Evolutionary conservation across 2,888 invertebrate genomes (phyloP).

Genomic region (Nomada fabriciana): DNA sequence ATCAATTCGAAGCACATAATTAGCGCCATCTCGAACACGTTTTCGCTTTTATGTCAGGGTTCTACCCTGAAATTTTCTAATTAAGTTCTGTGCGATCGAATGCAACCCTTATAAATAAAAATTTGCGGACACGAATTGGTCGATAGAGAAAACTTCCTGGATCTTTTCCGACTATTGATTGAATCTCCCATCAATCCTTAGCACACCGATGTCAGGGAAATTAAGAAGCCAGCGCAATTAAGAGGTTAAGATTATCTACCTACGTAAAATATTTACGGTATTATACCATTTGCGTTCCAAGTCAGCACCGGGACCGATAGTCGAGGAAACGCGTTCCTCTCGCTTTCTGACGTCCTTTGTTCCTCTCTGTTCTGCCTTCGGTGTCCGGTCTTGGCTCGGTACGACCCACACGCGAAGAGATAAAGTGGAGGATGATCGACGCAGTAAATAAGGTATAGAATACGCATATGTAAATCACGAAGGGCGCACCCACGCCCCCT

Average conservation of each 20-base stretch:
- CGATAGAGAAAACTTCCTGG: too few species aligned
- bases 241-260: conserved; percentile 74
- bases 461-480: conserved; percentile 84
- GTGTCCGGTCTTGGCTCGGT: conserved; percentile 33
- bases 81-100: too few species aligned
- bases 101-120: too few species aligned
- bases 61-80: too few species aligned
- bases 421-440: conserved; percentile 82
- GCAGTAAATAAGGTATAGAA: conserved; percentile 82
- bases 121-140: too few species aligned
- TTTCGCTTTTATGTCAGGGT: too few species aligned
- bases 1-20: too few species aligned
- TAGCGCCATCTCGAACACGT: too few species aligned
- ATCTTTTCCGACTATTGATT: too few species aligned
- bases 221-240: conserved; percentile 56
- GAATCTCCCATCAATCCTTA: too few species aligned
- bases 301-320: conserved; percentile 63
- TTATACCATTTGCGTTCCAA: conserved; percentile 12
- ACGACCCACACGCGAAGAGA: conserved; percentile 75
- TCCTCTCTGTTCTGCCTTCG: conserved; percentile 41
- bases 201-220: too few species aligned
- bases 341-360: conserved; percentile 42
- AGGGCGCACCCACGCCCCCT: conserved; percentile 83
- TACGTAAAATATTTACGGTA: conserved; percentile 65
- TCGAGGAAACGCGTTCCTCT: conserved; percentile 53